phyloP scores from a whole-genome alignment of 1,140 invertebrate species.

The Drosophila mojavensis region DNA sequence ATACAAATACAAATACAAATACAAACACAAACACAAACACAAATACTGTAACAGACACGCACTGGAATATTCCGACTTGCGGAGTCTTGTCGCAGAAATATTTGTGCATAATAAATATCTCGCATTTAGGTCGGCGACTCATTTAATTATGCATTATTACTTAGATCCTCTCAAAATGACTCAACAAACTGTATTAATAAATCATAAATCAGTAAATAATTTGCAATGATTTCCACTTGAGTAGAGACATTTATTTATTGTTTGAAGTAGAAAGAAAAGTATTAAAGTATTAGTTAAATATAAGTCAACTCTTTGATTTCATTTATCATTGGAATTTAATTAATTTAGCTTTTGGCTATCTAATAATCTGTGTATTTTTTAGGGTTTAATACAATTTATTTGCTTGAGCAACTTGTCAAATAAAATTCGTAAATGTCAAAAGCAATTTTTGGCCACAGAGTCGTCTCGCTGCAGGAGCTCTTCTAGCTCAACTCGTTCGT shows the following conservation, averaged over 20 bases:
- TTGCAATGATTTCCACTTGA: too few species aligned
- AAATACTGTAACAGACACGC: background rate
- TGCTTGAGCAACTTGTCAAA: constrained; percentile 13
- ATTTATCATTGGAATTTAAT: too few species aligned
- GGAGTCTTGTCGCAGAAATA: background rate
- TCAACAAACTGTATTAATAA: constrained; percentile 32
- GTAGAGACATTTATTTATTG: too few species aligned
- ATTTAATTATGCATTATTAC: constrained; percentile 44
- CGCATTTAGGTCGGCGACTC: constrained; percentile 13
- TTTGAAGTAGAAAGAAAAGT: too few species aligned
- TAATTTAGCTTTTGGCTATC: too few species aligned
- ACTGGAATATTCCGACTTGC: background rate
- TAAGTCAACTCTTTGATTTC: too few species aligned
- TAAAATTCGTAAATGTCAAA: constrained; percentile 42
- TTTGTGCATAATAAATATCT: constrained; percentile 1
- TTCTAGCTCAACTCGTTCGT: background rate
- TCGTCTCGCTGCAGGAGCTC: constrained; percentile 2
- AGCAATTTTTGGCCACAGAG: constrained; percentile 19
- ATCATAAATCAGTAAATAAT: background rate
- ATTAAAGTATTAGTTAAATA: too few species aligned
- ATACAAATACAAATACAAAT: constrained; percentile 4
- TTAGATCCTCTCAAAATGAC: background rate
- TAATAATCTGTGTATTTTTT: background rate
- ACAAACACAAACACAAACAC: background rate
- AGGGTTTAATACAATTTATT: background rate